Evolutionary conservation across 2,797 vertebrate species (phyloP), one percentile per base, ranked within the genome.

Genomic region (Pachyuromys duprasi): DNA sequence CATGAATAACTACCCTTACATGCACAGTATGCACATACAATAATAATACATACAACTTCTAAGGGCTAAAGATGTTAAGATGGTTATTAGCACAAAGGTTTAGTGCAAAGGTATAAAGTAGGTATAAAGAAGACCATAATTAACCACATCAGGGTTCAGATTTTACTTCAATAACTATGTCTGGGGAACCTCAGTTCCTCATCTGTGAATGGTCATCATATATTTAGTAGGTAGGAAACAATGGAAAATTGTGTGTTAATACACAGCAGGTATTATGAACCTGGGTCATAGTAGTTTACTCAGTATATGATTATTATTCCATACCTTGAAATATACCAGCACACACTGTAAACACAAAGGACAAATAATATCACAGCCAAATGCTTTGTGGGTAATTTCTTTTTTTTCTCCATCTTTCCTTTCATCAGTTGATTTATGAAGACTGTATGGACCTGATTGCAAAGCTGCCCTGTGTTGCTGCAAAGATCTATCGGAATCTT

Each of bases 391-490:
- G 60, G 62, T 94, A 78, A 93, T 84, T 75, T 13, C 76, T 88
- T 86, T 57, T 72, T 90, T 9, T 0, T 55, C 63, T 53, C 33
- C 2, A 31, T 72, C 89, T 55, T 76, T 36, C 89, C 45, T 79
- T 22, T 92, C 39, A 87, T 60, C 89, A 99, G 99, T 99, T 99
- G 87, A 98, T 99, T 84, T 99, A 99, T 5, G 99, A 99, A 97
- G 99, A 99, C 96, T 99, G 99, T 81, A 99, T 99, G 99, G 99
- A 99, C 97, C 98, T 99, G 98, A 99, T 99, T 8, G 99, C 99
- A 90, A 99, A 99, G 98, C 99, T 99, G 95, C 99, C 99, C 2
- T 99, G 99, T 92, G 99, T 99, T 17, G 99, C 99, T 0, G 99
- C 99, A 5, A 99, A 99, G 99, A 99, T 99, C 97, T 99, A 99